A percentile compares a stretch with the other conserved stretches of the same genome.
Evolutionary conservation across 2,888 invertebrate genomes (phyloP).

Genomic region (Ochropacha duplaris): DNA sequence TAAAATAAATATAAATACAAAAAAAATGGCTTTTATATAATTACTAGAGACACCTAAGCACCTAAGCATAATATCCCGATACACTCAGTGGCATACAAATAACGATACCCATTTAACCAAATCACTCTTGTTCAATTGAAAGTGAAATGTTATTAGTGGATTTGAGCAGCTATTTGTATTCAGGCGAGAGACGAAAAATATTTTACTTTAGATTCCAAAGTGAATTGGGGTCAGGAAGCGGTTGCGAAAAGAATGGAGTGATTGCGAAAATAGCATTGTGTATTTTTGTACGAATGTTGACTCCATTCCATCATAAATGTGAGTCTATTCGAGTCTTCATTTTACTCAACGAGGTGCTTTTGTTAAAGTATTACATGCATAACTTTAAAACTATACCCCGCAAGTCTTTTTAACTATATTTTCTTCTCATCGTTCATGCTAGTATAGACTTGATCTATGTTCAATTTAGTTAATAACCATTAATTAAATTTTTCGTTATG

Average conservation of each 20-base stretch:
- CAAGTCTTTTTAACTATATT: constrained; percentile 24
- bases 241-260: constrained; percentile 41
- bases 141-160: constrained; percentile 32
- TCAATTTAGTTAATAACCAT: neutral
- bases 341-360: constrained; percentile 13
- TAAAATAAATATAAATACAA: no score
- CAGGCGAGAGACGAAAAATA: constrained; percentile 22
- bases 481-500: no score
- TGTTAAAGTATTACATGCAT: constrained; percentile 23
- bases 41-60: no score
- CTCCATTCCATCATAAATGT: constrained; percentile 35
- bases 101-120: neutral
- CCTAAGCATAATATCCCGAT: no score
- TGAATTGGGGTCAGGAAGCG: constrained; percentile 49
- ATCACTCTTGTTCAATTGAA: neutral
- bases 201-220: constrained; percentile 22
- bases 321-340: constrained; percentile 32
- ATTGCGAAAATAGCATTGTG: constrained; percentile 37
- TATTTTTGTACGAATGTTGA: constrained; percentile 35
- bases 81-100: no score
- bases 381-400: constrained; percentile 17
- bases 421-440: neutral
- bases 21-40: no score
- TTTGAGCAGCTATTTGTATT: constrained; percentile 43
- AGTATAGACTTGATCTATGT: neutral